Percentiles rank a stretch among this genome's conserved stretches.
Evolutionary conservation across 2,113 vertebrate species (phyloP).

Genomic region (Tursiops truncatus): DNA sequence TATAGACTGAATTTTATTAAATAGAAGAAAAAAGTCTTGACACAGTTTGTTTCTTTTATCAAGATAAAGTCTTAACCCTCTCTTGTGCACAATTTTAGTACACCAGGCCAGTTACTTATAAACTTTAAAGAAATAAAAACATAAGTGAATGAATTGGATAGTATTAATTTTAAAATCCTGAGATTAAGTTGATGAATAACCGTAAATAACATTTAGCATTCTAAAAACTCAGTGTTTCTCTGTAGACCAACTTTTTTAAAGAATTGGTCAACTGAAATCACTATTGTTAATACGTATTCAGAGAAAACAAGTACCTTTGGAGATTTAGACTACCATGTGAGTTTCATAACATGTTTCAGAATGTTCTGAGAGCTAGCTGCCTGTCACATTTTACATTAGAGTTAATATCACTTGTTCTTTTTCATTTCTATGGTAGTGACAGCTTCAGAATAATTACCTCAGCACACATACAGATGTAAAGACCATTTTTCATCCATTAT

Average conservation of each 20-base stretch:
- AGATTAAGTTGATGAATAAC: neutral
- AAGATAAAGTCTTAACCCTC: neutral
- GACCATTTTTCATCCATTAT: neutral
- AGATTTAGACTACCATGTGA: neutral
- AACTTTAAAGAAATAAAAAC: slow-evolving; percentile 36
- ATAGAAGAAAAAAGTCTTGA: neutral
- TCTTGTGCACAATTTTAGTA: neutral
- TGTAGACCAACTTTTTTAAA: neutral
- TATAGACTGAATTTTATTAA: slow-evolving; percentile 5
- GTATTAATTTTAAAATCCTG: neutral
- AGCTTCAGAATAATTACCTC: neutral
- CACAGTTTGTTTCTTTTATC: neutral
- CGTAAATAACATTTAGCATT: neutral
- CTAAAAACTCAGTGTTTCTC: neutral
- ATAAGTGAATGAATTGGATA: neutral
- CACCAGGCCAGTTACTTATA: neutral
- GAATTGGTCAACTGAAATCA: neutral
- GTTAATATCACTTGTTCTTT: neutral
- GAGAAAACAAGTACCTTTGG: neutral
- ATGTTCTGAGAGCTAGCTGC: neutral
- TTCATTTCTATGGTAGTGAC: neutral
- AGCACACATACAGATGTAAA: neutral
- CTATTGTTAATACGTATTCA: neutral
- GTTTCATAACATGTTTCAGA: neutral
- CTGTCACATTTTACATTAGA: neutral